phyloP scores from a whole-genome alignment of 2,888 invertebrate species.

The Pammene fasciana region DNA sequence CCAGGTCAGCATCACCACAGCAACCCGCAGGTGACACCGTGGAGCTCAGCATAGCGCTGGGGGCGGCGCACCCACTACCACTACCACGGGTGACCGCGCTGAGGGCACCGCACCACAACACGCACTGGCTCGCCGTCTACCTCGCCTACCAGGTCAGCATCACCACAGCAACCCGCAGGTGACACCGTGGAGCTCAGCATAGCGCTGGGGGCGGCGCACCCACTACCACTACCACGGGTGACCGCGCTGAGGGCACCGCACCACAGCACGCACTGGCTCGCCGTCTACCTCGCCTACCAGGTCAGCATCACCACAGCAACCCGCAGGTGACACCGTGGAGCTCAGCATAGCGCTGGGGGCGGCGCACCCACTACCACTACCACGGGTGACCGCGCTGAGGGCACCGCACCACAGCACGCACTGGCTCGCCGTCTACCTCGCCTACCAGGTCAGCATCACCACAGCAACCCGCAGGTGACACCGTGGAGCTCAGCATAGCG shows the following conservation, averaged over 20 bases:
- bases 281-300: slow-evolving; percentile 94
- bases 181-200: too few relatives aligned
- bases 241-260: slow-evolving; percentile 47
- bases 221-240: slow-evolving; percentile 82
- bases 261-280: slow-evolving; percentile 78
- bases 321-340: too few relatives aligned
- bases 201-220: slow-evolving; percentile 91
- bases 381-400: slow-evolving; percentile 47
- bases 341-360: slow-evolving; percentile 89
- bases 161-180: too few relatives aligned
- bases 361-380: slow-evolving; percentile 90
- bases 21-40: too few relatives aligned
- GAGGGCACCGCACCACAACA: slow-evolving; percentile 51
- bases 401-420: slow-evolving; percentile 55
- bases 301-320: too few relatives aligned
- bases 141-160: slow-evolving; percentile 92
- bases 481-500: slow-evolving; percentile 88
- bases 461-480: too few relatives aligned
- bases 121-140: slow-evolving; percentile 87
- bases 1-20: slow-evolving; percentile 90
- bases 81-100: slow-evolving; percentile 52
- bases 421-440: slow-evolving; percentile 90
- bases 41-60: slow-evolving; percentile 89
- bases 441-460: slow-evolving; percentile 91
- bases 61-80: slow-evolving; percentile 92